Base-by-base conservation (phyloP, 2,797 vertebrate genomes). In the Gobio occitaniae region DNA sequence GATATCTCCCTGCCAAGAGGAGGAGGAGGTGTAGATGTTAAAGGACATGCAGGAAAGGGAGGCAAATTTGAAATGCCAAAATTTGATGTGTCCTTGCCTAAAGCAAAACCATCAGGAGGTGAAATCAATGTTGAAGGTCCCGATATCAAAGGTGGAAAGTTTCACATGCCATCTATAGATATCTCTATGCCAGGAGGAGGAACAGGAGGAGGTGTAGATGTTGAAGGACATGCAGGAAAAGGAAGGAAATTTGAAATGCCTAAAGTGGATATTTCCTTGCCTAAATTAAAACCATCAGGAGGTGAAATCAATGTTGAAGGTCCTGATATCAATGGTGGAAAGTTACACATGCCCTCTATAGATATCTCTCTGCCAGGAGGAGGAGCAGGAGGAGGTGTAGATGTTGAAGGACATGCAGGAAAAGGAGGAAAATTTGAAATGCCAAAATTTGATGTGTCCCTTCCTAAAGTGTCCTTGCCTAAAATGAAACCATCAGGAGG, bases 221-320 rank as follows among this genome's bases (percentile, higher is more conserved):
- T 41, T 38, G 8, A 76, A 52, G 59, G 17, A 41, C 16, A n/a
- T 52, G 1, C 7, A n/a, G 65, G 47, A 66, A 76, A 83, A 29
- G 82, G 71, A 83, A 0, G 81, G 38, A 94, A 94, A 16, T 91
- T 94, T 15, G 86, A 91, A 87, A 87, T 92, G 80, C 92, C 91
- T 11, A 91, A 87, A 78, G 76, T 91, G 50, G 91, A 93, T 19
- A 2, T 82, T 2, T 76, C 79, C 1, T 11, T 87, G 38, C 82
- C 86, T 3, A 84, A 75, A 84, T 7, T 77, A 0, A 90, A 90
- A 88, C 0, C 47, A n/a, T n/a, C 50, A 36, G 74, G 81, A 16
- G 86, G 65, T 36, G 78, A 88, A 19, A 17, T 80, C 1, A 52
- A 89, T 2, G 11, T 77, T 83, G 88, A 88, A 69, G 50, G 83